Conservation (phyloP, 2,113 vertebrate species). For the Misgurnus anguillicaudatus region DNA sequence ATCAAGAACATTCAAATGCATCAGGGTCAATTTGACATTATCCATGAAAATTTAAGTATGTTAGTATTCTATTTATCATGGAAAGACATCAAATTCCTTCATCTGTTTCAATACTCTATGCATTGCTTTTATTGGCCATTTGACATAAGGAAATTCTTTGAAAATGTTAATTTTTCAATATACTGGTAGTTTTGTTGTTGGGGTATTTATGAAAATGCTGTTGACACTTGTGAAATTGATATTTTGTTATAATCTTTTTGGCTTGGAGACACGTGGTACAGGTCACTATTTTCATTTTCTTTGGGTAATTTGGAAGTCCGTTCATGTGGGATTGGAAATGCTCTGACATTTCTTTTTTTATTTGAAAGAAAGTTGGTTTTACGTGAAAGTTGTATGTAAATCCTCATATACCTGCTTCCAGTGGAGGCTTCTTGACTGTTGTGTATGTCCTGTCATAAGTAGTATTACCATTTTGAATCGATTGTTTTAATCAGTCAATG, state of each 20-base stretch:
- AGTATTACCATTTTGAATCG: slow-evolving; percentile 15
- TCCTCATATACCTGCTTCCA: background rate
- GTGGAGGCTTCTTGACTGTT: slow-evolving; percentile 2
- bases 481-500: background rate
- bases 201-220: background rate
- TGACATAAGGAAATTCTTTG: background rate
- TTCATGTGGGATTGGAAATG: too few species aligned
- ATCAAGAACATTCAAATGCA: background rate
- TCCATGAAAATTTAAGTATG: slow-evolving; percentile 11
- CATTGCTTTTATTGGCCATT: slow-evolving; percentile 10
- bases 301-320: too few species aligned
- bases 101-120: background rate
- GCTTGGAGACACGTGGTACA: background rate
- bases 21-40: slow-evolving; percentile 3
- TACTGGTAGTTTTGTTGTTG: background rate
- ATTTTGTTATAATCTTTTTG: background rate
- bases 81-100: slow-evolving; percentile 7
- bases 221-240: slow-evolving; percentile 8
- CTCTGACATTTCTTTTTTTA: background rate
- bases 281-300: too few species aligned
- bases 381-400: background rate
- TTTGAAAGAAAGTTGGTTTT: too few species aligned
- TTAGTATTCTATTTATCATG: slow-evolving; percentile 6
- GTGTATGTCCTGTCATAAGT: slow-evolving; percentile 24
- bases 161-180: background rate